Base-by-base conservation (phyloP, 2,113 vertebrate genomes). In the Notarius quadriscutis region DNA sequence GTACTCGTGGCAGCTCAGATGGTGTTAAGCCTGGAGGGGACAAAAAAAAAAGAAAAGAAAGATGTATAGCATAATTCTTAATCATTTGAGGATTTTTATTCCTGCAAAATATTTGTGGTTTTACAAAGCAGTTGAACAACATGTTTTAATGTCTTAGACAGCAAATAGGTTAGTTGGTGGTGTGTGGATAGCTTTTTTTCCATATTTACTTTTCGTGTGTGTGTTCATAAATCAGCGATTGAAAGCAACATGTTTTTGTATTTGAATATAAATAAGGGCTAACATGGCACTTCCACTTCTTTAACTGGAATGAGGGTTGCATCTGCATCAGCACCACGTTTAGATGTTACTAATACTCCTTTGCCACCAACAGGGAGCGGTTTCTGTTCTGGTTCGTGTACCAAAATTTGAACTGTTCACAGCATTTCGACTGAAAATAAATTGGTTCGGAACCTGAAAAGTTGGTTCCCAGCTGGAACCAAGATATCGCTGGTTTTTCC, bases 1-100 rank as follows among this genome's bases (percentile, higher is more conserved):
- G 94, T 94, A 94, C 90, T 92, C 96, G 95, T 96, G 98, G 98
- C 98, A 99, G 97, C 98, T 99, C 96, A 95, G 95, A 96, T 97
- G 95, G 94, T 97, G 97, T 99, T 97, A 95, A 98, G 97, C 91
- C 87, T 88, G 62, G n/a, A 87, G 65, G 62, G 30, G 62, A 18
- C 7, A 9, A 27, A 55, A 55, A 12, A 78, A 55, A 55, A 85
- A 51, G 63, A 41, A 30, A 92, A 94, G 96, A 93, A 92, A 94
- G 96, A 94, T 98, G 96, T 98, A 97, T 96, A 97, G 96, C 93
- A 95, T 93, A 95, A 97, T 97, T 96, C 27, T 96, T 96, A 95
- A 94, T 96, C 95, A 92, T 25, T 50, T 25, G 91, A 92, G 94
- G 94, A 95, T 94, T 94, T 93, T 91, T 93, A 92, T 85, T 88